Evolutionary conservation across 2,888 invertebrate species (phyloP).

Genomic region (Brenthis hecate): DNA sequence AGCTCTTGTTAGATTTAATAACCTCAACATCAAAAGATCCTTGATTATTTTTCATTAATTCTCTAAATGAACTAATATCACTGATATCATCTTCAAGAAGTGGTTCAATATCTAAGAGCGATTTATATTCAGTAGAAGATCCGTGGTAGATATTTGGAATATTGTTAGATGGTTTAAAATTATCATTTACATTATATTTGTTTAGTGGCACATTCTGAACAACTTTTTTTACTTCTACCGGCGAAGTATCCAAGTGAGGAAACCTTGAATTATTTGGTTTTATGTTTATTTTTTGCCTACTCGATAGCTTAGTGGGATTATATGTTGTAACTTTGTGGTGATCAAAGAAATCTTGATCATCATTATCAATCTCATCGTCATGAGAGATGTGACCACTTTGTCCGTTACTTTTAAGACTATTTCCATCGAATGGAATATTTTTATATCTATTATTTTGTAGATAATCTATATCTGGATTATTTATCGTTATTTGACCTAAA

Average conservation of each 20-base stretch:
- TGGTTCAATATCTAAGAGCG: conserved; percentile 80
- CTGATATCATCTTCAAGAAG: conserved; percentile 83
- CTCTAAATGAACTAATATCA: conserved; percentile 73
- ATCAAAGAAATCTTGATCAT: conserved; percentile 72
- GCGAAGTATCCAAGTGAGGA: conserved; percentile 53
- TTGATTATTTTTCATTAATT: conserved; percentile 73
- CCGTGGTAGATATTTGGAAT: conserved; percentile 53
- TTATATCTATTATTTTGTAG: conserved; percentile 73
- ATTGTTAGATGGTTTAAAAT: conserved; percentile 50
- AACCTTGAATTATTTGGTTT: conserved; percentile 61
- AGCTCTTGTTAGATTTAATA: conserved; percentile 70
- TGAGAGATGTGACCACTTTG: conserved; percentile 69
- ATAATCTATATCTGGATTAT: conserved; percentile 81
- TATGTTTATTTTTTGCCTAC: conserved; percentile 66
- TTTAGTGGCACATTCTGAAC: conserved; percentile 46
- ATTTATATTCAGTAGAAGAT: conserved; percentile 75
- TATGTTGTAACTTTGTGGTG: conserved; percentile 75
- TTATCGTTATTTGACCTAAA: conserved; percentile 84
- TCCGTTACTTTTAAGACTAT: conserved; percentile 73
- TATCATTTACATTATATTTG: conserved; percentile 49
- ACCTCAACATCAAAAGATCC: conserved; percentile 80
- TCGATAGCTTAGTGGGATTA: conserved; percentile 68
- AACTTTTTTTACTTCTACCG: conserved; percentile 47
- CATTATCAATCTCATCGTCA: conserved; percentile 69
- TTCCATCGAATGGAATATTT: conserved; percentile 75